Base-by-base conservation (phyloP, 2,113 vertebrate genomes). In the Xenus cinereus region DNA sequence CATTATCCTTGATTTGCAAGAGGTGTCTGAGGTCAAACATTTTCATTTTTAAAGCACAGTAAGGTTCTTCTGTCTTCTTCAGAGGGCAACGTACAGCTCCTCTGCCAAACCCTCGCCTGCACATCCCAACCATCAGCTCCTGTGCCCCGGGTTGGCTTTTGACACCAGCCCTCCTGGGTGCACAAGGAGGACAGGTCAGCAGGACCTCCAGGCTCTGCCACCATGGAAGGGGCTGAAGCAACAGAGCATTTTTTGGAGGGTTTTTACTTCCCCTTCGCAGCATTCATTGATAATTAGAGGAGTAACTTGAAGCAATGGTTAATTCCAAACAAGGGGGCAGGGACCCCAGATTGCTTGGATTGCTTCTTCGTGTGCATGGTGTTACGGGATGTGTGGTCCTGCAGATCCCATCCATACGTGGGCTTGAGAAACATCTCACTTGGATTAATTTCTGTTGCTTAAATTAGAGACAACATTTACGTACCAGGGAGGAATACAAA, bases 101-200 rank as follows among this genome's bases (percentile, higher is more conserved):
- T 9, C 23, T 48, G 37, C 20, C 74, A 30, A 9, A 10, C 35
- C 41, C 43, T 72, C 27, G 27, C 60, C 53, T 43, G 10, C 22
- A 33, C 28, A 17, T 35, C 41, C 27, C 12, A 9, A 0, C 69
- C 57, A 10, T 16, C 35, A 33, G 18, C 15, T 30, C 3, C 0
- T 1, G 22, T 22, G 10, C 10, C 33, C 32, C 3, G 1, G 33
- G 20, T 3, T 26, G 2, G 0, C 19, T 67, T 54, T 28, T 6
- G n/a, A 37, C 51, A 54, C 15, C 35, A 17, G 32, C 27, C 0
- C 24, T 30, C n/a, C 6, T 6, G n/a, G 43, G 9, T 39, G 14
- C 5, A 5, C 43, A 14, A 33, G 22, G 27, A 33, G 32, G 41
- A 77, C 53, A 18, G 32, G 33, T 16, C 51, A 78, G 10, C 2